Base-by-base conservation (phyloP, 2,888 invertebrate genomes). In the Aspidiotus rigidus region DNA sequence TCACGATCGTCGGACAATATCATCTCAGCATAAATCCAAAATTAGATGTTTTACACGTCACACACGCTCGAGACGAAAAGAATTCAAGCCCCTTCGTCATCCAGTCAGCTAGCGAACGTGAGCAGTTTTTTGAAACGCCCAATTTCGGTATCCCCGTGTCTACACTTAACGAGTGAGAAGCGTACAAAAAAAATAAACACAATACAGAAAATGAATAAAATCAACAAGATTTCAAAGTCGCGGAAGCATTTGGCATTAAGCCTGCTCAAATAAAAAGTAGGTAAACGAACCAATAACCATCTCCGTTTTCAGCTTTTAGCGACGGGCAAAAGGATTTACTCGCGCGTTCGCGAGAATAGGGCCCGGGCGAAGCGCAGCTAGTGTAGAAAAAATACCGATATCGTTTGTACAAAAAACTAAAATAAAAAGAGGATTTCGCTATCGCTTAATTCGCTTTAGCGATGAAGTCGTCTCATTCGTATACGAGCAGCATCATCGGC, bases 211-310 rank as follows among this genome's bases (percentile, higher is more conserved):
- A 49, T 28, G 28, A 28, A 28, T 28, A 49, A 49, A 49, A 49
- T 49, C 49, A 49, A 49, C 49, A 49, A 49, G n/a, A 49, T 13
- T 28, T 28, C 28, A n/a, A 11, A 49, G 49, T 49, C 49, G 49
- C 49, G 28, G 28, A 49, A 49, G 49, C 49, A 49, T 49, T 49
- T 49, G 49, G 49, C 49, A 49, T 49, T n/a, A 13, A 49, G 49
- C 49, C 49, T 49, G 49, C n/a, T 49, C 49, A 49, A 49, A 49
- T 49, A 49, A 49, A 28, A 13, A 13, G 49, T 49, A 49, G 49
- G 49, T 49, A 49, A 49, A 49, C 49, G 49, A 49, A 49, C 49
- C 49, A n/a, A 49, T 49, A 49, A 49, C 6, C 10, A 49, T 49
- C 49, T 49, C 49, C n/a, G 10, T 49, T 28, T n/a, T 1, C 28